These are phyloP conservation scores for Drosophila vallismaia DNA, from an alignment of 2,888 invertebrate species.

Conservation along the genomic window DNA sequence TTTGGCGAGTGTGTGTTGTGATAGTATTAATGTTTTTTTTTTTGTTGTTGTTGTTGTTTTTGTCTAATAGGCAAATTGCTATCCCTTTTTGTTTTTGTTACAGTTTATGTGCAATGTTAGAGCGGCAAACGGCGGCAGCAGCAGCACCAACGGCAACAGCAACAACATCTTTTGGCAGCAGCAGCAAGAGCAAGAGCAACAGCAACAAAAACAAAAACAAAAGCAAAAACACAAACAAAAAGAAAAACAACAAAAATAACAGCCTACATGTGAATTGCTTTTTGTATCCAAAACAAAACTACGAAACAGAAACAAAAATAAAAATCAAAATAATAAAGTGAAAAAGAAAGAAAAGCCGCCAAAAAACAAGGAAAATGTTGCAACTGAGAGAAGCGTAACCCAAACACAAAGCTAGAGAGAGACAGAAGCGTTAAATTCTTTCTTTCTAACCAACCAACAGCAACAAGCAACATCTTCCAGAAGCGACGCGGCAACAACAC, in stretches of 20 bases:
- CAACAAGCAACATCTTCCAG: slow-evolving; percentile 5
- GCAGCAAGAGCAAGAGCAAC: slow-evolving; percentile 28
- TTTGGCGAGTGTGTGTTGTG: not conserved
- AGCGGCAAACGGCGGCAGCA: slow-evolving; percentile 44
- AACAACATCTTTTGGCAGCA: slow-evolving; percentile 20
- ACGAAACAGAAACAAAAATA: slow-evolving; percentile 15
- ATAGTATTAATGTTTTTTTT: not conserved
- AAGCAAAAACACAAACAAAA: slow-evolving; percentile 23
- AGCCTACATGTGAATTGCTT: slow-evolving; percentile 54
- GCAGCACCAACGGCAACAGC: slow-evolving; percentile 15
- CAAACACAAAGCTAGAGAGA: slow-evolving; percentile 2
- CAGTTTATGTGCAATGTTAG: slow-evolving; percentile 67
- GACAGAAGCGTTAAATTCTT: slow-evolving; percentile 6
- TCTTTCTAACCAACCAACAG: slow-evolving; percentile 7
- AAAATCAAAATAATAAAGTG: slow-evolving; percentile 8
- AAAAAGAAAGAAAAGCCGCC: slow-evolving; percentile 43
- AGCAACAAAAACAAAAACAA: slow-evolving; percentile 30
- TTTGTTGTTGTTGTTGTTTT: not conserved
- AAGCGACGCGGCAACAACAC: slow-evolving; percentile 1
- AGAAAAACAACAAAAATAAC: slow-evolving; percentile 38
- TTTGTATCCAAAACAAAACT: slow-evolving; percentile 34
- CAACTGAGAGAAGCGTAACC: slow-evolving; percentile 9
- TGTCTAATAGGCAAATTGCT: slow-evolving; percentile 16
- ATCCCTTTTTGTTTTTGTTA: slow-evolving; percentile 34
- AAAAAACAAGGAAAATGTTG: slow-evolving; percentile 35